Conservation (phyloP, 2,797 vertebrate genomes). For the Adelosebastes latens region DNA sequence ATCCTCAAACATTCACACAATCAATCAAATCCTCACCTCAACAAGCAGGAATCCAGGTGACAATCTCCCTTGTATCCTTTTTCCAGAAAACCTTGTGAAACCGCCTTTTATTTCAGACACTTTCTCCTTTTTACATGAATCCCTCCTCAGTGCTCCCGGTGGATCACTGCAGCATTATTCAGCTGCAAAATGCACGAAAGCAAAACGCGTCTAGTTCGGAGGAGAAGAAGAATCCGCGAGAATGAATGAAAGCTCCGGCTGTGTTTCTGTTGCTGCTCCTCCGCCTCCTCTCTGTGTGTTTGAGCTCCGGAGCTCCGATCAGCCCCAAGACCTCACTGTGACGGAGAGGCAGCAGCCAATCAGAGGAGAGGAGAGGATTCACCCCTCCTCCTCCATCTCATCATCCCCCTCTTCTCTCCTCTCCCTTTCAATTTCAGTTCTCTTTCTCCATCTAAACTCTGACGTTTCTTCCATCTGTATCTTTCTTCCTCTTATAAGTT, state of each 20-base stretch:
- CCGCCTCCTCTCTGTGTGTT: not conserved
- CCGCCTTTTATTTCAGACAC: not conserved
- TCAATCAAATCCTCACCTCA: constrained; percentile 45
- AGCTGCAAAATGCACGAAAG: not conserved
- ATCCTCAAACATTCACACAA: no score
- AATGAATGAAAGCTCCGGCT: not conserved
- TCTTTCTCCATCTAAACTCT: constrained; percentile 1
- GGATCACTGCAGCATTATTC: constrained; percentile 23
- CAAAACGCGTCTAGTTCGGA: not conserved
- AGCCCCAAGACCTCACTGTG: constrained; percentile 11
- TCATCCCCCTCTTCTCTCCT: not conserved
- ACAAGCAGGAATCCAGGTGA: constrained; percentile 6
- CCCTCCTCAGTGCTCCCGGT: not conserved
- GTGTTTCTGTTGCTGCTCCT: not conserved
- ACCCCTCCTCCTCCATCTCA: not conserved
- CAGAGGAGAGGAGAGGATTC: constrained; percentile 31
- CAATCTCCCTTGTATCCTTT: not conserved
- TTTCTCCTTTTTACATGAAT: constrained; percentile 11
- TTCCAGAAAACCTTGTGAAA: not conserved
- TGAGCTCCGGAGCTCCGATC: constrained; percentile 24
- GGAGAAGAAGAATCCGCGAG: not conserved
- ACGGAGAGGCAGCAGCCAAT: constrained; percentile 71
- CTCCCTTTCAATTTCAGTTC: constrained; percentile 30
- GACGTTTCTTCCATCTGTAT: not conserved
- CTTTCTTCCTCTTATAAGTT: not conserved